Percentiles rank a stretch among this genome's conserved stretches.
phyloP scores from a whole-genome alignment of 2,888 invertebrate species.

The Rhaphigaster nebulosa region DNA sequence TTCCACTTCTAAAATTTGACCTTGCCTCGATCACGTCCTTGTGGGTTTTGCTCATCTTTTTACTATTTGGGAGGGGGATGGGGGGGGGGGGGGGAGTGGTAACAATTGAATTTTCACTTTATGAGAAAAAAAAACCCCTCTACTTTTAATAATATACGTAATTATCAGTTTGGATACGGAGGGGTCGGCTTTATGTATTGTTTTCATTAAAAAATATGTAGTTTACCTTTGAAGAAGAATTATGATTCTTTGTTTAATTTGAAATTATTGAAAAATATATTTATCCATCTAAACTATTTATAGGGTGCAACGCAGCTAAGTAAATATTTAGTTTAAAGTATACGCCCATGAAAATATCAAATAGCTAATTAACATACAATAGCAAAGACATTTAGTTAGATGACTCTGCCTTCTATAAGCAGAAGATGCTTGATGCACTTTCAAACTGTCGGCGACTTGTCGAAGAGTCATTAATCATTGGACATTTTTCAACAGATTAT shows the following conservation, averaged over 20 bases:
- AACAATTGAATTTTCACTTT: no score
- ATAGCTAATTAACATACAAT: background rate
- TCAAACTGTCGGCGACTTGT: background rate
- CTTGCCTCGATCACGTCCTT: no score
- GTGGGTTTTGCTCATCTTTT: no score
- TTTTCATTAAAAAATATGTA: no score
- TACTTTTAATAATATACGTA: no score
- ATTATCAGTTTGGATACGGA: background rate
- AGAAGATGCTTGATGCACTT: slow-evolving; percentile 22
- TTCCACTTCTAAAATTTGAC: no score
- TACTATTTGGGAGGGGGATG: no score
- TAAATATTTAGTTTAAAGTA: background rate
- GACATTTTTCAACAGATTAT: background rate
- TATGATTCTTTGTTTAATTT: background rate
- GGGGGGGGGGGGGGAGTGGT: no score
- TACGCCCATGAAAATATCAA: background rate
- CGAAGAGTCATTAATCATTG: background rate
- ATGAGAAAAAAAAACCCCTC: no score
- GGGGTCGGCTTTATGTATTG: no score
- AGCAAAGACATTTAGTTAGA: background rate
- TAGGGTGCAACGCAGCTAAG: background rate
- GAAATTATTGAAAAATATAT: no score
- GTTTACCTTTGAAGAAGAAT: background rate
- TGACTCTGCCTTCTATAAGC: background rate
- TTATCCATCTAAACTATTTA: background rate